Base-by-base conservation (phyloP, 1,140 invertebrate genomes). In the Nephotettix cincticeps region DNA sequence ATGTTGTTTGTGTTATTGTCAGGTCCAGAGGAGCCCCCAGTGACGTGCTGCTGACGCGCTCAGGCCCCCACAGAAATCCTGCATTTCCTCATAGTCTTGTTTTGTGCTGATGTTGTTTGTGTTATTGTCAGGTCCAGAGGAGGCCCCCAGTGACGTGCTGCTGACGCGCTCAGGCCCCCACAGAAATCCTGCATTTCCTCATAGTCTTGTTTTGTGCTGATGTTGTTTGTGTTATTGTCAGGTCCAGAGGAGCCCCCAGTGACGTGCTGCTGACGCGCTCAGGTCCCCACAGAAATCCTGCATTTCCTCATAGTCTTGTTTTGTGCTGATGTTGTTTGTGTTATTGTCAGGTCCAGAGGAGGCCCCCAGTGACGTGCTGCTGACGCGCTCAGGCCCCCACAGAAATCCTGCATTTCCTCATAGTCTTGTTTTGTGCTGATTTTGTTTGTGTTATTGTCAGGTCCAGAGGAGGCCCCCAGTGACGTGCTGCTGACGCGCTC, bases 311-410 rank as follows among this genome's bases (percentile, higher is more conserved):
- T n/a, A n/a, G 32, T 36, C 4, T 36, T 36, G 32, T 36, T 36
- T 36, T 36, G 32, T 36, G 14, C 32, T 36, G 32, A 36, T 36
- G 32, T 36, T 36, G 32, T 36, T n/a, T n/a, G n/a, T n/a, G n/a
- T n/a, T n/a, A n/a, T n/a, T n/a, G n/a, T n/a, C 58, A 81, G 75
- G 71, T 71, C 71, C 72, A 36, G 73, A 68, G 70, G 73, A 73
- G 73, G 69, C 68, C 68, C 63, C 79, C 64, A 82, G 81, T 81
- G 81, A 83, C 71, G 72, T 78, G 77, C 73, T 81, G 74, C 70
- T 72, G 45, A 69, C 80, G n/a, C 80, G 79, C 70, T 81, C 67
- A 80, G 81, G 71, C 80, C 80, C 65, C 80, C 81, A n/a, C n/a
- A n/a, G n/a, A n/a, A n/a, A n/a, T n/a, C n/a, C n/a, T n/a, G n/a